Evolutionary conservation across 2,113 vertebrate genomes (phyloP).

Genomic region (Hystrix brachyura): DNA sequence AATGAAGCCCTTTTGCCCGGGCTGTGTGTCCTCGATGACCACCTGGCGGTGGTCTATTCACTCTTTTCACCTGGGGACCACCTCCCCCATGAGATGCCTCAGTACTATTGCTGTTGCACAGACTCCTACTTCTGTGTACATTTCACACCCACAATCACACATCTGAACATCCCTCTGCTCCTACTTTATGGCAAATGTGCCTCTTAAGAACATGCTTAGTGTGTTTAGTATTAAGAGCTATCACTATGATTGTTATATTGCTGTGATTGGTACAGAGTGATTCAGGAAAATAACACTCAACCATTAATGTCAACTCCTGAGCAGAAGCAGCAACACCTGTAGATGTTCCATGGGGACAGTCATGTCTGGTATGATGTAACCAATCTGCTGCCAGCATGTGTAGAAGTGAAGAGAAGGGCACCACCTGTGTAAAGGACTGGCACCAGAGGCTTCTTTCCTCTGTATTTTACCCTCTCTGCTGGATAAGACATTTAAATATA

Average conservation of each 20-base stretch:
- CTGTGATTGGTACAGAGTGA: neutral
- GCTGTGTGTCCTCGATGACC: rapidly evolving
- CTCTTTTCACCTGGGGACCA: neutral
- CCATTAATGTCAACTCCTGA: neutral
- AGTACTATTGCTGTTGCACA: neutral
- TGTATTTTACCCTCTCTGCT: neutral
- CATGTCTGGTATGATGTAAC: rapidly evolving
- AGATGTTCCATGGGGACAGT: neutral
- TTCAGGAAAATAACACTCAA: rapidly evolving
- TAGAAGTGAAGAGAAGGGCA: rapidly evolving
- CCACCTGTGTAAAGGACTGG: neutral
- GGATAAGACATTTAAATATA: neutral
- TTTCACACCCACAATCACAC: neutral
- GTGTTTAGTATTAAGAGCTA: neutral
- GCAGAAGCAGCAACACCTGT: neutral
- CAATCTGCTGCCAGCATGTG: neutral
- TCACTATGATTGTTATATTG: neutral
- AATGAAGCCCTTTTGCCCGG: neutral
- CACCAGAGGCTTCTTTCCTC: neutral
- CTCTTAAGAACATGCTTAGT: neutral
- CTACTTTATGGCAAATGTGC: neutral
- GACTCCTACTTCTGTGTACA: neutral
- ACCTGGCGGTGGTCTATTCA: neutral
- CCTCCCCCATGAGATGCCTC: neutral
- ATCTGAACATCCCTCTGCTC: neutral